Conservation (phyloP, 2,113 vertebrate genomes). For the Cromileptes altivelis region DNA sequence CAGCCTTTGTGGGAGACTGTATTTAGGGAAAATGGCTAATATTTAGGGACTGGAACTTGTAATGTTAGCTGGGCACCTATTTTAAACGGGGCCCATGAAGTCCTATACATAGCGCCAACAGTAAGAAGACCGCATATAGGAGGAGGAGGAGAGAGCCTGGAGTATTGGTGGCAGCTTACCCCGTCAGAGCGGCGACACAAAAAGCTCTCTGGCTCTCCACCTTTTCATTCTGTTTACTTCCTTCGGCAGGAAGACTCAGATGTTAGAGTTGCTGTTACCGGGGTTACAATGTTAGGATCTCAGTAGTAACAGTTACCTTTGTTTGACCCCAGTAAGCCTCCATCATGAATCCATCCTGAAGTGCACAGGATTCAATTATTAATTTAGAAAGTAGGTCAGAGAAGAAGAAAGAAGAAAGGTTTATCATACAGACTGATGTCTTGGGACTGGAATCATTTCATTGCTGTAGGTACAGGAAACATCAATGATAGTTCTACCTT, state of each 20-base stretch:
- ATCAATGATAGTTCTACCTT: neutral
- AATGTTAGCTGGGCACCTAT: slow-evolving; percentile 85
- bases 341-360: neutral
- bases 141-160: slow-evolving; percentile 64
- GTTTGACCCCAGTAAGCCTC: neutral
- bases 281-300: neutral
- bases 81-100: slow-evolving; percentile 83
- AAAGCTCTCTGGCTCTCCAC: slow-evolving; percentile 68
- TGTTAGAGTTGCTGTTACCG: neutral
- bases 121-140: slow-evolving; percentile 82
- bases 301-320: neutral
- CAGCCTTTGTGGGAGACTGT: slow-evolving; percentile 85
- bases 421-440: neutral
- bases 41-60: slow-evolving; percentile 85
- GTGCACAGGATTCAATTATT: neutral
- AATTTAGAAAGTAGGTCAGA: neutral
- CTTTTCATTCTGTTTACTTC: slow-evolving; percentile 64
- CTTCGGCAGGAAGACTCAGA: slow-evolving; percentile 5
- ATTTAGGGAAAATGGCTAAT: slow-evolving; percentile 89
- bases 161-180: slow-evolving; percentile 59
- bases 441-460: neutral
- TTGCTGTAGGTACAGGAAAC: neutral
- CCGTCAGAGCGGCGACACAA: slow-evolving; percentile 66
- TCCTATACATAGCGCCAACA: slow-evolving; percentile 82
- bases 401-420: neutral